These are phyloP conservation scores for Proctacanthus coquilletti DNA, from an alignment of 1,140 invertebrate genomes.

Conservation along the genomic window DNA sequence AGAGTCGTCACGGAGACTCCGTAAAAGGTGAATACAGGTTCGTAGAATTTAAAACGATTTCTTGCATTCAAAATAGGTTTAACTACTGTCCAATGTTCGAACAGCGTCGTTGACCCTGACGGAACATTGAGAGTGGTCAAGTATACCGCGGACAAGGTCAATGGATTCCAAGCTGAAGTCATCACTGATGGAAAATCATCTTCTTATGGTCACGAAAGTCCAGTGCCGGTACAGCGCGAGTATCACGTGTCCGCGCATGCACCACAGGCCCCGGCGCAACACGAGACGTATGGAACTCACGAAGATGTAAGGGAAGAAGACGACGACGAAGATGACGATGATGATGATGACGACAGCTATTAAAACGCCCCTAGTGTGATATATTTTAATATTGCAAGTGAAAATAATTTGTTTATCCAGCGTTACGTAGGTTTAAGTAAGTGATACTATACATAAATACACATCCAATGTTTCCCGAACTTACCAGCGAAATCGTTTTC, in stretches of 20 bases:
- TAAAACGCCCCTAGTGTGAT: no score
- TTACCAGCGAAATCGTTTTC: no score
- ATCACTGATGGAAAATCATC: conserved; percentile 21
- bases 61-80: conserved; percentile 11
- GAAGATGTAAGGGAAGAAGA: conserved; percentile 1
- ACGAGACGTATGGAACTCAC: conserved; percentile 8
- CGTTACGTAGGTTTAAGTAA: no score
- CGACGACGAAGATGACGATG: conserved; percentile 3
- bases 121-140: conserved; percentile 33
- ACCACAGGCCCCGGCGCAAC: conserved; percentile 7
- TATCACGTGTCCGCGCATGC: conserved; percentile 2
- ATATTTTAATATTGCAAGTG: no score
- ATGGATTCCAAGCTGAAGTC: conserved; percentile 36
- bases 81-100: conserved; percentile 1
- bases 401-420: no score
- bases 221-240: neutral
- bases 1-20: conserved; percentile 48
- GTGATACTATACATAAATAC: no score
- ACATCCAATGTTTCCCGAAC: no score
- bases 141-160: conserved; percentile 35
- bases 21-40: conserved; percentile 51
- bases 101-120: conserved; percentile 34
- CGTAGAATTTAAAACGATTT: conserved; percentile 10
- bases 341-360: conserved; percentile 3
- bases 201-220: conserved; percentile 16